These are phyloP conservation scores for Spodoptera picta DNA, from an alignment of 2,888 invertebrate genomes.

Conservation along the genomic window DNA sequence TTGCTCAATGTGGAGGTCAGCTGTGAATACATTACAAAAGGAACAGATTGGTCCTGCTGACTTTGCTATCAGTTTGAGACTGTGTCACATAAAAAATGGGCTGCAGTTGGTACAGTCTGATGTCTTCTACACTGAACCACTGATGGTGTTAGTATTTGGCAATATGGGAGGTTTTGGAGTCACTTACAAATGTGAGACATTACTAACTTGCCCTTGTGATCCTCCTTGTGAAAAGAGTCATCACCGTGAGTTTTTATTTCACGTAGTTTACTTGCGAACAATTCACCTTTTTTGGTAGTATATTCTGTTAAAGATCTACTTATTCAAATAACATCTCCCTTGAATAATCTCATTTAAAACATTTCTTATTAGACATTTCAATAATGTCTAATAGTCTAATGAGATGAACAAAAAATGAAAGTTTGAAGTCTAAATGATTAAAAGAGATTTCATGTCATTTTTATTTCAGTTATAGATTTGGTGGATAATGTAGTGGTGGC, in stretches of 20 bases:
- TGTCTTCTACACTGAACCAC: slow-evolving; percentile 72
- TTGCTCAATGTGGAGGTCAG: slow-evolving; percentile 78
- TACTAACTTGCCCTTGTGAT: slow-evolving; percentile 70
- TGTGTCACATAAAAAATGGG: slow-evolving; percentile 59
- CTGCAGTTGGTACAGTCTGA: slow-evolving; percentile 71
- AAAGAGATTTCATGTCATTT: not conserved
- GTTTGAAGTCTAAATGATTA: too few relatives aligned
- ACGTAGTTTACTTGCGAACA: too few relatives aligned
- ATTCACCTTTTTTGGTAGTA: too few relatives aligned
- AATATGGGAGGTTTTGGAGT: slow-evolving; percentile 68
- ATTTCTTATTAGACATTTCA: too few relatives aligned
- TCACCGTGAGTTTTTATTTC: slow-evolving; percentile 71
- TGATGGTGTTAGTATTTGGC: slow-evolving; percentile 76
- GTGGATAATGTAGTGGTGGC: slow-evolving; percentile 69
- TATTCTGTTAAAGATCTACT: too few relatives aligned
- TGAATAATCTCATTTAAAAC: too few relatives aligned
- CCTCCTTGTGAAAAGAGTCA: slow-evolving; percentile 76
- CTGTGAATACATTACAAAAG: slow-evolving; percentile 70
- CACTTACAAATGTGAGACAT: slow-evolving; percentile 65
- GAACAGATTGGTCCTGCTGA: slow-evolving; percentile 75
- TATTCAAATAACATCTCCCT: too few relatives aligned
- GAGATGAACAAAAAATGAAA: too few relatives aligned
- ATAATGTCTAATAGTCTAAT: too few relatives aligned
- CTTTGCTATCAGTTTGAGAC: slow-evolving; percentile 71
- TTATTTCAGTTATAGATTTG: slow-evolving; percentile 79